phyloP scores from a whole-genome alignment of 2,113 vertebrate species.

The Periophthalmus modestus region DNA sequence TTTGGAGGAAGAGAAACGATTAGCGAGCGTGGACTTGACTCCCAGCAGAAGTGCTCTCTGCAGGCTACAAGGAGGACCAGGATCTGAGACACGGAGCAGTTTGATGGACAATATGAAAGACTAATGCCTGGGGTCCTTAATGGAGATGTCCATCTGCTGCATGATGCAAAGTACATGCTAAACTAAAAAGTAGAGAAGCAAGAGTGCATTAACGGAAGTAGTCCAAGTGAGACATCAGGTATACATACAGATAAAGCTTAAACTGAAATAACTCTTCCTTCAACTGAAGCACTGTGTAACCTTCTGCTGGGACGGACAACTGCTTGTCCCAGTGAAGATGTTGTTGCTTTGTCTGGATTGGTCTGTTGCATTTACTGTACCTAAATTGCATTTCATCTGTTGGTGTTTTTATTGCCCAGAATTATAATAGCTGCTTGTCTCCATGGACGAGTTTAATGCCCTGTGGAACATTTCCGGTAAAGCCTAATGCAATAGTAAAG shows the following conservation, averaged over 20 bases:
- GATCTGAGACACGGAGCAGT: constrained; percentile 49
- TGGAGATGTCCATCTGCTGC: constrained; percentile 63
- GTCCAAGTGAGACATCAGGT: background rate
- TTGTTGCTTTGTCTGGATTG: background rate
- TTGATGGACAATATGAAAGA: constrained; percentile 67
- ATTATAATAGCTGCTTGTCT: too few relatives aligned
- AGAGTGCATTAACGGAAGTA: background rate
- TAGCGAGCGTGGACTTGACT: constrained; percentile 56
- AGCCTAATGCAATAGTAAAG: too few relatives aligned
- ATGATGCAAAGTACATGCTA: constrained; percentile 47
- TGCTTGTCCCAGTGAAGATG: too few relatives aligned
- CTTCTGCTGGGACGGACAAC: too few relatives aligned
- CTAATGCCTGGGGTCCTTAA: constrained; percentile 47
- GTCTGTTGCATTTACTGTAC: too few relatives aligned
- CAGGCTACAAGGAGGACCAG: constrained; percentile 38
- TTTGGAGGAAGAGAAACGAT: constrained; percentile 55
- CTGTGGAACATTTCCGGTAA: too few relatives aligned
- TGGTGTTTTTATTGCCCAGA: too few relatives aligned
- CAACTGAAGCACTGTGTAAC: too few relatives aligned
- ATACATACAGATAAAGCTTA: background rate
- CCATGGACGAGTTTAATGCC: too few relatives aligned
- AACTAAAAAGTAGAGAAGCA: constrained; percentile 35
- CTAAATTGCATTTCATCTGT: too few relatives aligned
- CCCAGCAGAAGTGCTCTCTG: constrained; percentile 51
- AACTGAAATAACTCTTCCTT: background rate